Conservation (phyloP, 2,113 vertebrate species). For the Gobiocypris rarus region DNA sequence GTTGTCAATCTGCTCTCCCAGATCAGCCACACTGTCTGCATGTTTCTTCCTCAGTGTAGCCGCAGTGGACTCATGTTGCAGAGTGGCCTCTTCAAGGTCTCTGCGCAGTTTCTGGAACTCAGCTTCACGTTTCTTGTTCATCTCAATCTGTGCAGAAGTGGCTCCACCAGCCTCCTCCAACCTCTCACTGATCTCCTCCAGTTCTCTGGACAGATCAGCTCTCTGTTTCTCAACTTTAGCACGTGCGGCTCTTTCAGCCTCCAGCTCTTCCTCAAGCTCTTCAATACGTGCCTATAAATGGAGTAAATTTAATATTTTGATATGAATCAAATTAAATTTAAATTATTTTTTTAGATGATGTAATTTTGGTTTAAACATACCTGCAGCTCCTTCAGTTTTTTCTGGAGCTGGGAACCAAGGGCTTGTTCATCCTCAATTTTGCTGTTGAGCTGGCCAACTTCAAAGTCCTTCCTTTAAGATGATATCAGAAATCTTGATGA, state of each 20-base stretch:
- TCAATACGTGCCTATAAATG: conserved; percentile 79
- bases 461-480: conserved; percentile 83
- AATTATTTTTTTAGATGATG: too few species aligned
- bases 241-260: conserved; percentile 77
- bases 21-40: too few species aligned
- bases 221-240: conserved; percentile 87
- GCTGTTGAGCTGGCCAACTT: conserved; percentile 78
- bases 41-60: too few species aligned
- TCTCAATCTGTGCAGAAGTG: too few species aligned
- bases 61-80: too few species aligned
- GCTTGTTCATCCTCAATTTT: conserved; percentile 89
- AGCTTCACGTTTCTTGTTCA: too few species aligned
- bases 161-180: too few species aligned
- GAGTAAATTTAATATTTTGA: not conserved
- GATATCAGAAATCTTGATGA: not conserved
- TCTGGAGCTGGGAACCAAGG: conserved; percentile 81
- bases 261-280: conserved; percentile 86
- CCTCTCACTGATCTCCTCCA: too few species aligned
- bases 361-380: conserved; percentile 60
- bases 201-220: conserved; percentile 72
- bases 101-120: too few species aligned
- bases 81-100: too few species aligned
- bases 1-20: too few species aligned
- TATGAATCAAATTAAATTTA: not conserved
- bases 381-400: conserved; percentile 90